phyloP scores from a whole-genome alignment of 2,797 vertebrate species.

The Melanotaenia pygmaea region DNA sequence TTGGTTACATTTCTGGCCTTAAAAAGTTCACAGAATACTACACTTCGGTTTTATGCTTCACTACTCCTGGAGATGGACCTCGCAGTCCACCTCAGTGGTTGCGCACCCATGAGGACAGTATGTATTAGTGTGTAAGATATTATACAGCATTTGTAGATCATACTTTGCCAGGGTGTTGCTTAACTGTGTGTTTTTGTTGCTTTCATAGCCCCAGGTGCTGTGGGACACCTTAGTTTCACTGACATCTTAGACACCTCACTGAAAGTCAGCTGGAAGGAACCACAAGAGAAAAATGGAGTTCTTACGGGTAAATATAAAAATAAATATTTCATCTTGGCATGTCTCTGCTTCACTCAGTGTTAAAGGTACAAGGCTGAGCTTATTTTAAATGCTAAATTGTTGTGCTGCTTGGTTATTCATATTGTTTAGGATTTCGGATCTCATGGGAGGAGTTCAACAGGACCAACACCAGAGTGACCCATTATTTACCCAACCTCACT shows the following conservation, averaged over 20 bases:
- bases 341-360: not conserved
- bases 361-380: not conserved
- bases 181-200: constrained; percentile 13
- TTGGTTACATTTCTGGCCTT: constrained; percentile 90
- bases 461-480: constrained; percentile 96
- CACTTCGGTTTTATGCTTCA: constrained; percentile 94
- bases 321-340: not conserved
- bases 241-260: constrained; percentile 98
- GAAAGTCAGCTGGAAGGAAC: constrained; percentile 99
- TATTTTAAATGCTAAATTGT: not conserved
- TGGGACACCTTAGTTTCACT: constrained; percentile 96
- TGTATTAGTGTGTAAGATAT: constrained; percentile 59
- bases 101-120: constrained; percentile 97
- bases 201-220: constrained; percentile 89
- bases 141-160: constrained; percentile 15
- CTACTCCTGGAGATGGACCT: constrained; percentile 95
- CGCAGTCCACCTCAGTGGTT: constrained; percentile 89
- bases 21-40: constrained; percentile 93
- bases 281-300: constrained; percentile 93
- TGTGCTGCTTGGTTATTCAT: not conserved
- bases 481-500: constrained; percentile 95
- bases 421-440: constrained; percentile 90
- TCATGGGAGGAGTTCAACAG: constrained; percentile 99
- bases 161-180: constrained; percentile 3
- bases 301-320: constrained; percentile 87